phyloP scores from a whole-genome alignment of 2,113 vertebrate genomes.

The Cheilinus undulatus region DNA sequence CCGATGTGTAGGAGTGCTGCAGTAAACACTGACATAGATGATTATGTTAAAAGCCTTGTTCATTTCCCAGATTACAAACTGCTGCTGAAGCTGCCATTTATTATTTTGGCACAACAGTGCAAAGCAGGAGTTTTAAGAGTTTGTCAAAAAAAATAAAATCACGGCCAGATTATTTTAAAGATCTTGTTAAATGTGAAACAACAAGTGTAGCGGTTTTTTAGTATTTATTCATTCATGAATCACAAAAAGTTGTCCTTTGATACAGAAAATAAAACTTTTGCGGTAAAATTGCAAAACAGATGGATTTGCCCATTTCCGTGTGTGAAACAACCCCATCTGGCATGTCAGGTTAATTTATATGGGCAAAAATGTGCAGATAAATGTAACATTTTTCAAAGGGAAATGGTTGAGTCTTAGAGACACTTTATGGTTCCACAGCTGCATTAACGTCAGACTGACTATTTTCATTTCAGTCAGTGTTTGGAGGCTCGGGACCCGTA shows the following conservation, averaged over 20 bases:
- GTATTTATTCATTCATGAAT: too few relatives aligned
- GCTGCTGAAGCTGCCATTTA: conserved; percentile 10
- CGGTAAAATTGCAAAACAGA: too few relatives aligned
- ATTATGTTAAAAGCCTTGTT: conserved; percentile 55
- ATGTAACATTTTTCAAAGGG: too few relatives aligned
- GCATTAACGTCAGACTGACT: background rate
- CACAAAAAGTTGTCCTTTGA: too few relatives aligned
- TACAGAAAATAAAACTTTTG: too few relatives aligned
- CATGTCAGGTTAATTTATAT: too few relatives aligned
- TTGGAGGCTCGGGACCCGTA: conserved; percentile 94
- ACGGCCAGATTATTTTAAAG: background rate
- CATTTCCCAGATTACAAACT: conserved; percentile 21
- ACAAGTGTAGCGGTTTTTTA: background rate
- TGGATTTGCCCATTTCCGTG: too few relatives aligned
- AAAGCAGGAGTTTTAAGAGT: too few relatives aligned
- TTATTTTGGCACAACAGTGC: conserved; percentile 19
- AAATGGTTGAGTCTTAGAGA: too few relatives aligned
- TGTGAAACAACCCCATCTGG: too few relatives aligned
- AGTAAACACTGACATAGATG: conserved; percentile 46
- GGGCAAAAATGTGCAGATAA: background rate
- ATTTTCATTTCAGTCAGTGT: conserved; percentile 84
- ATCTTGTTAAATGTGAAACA: too few relatives aligned
- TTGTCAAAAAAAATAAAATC: conserved; percentile 16
- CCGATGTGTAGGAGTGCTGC: too few relatives aligned
- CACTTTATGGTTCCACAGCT: background rate